These are phyloP conservation scores for Pollenia labialis DNA, from an alignment of 2,888 invertebrate genomes.

Conservation along the genomic window DNA sequence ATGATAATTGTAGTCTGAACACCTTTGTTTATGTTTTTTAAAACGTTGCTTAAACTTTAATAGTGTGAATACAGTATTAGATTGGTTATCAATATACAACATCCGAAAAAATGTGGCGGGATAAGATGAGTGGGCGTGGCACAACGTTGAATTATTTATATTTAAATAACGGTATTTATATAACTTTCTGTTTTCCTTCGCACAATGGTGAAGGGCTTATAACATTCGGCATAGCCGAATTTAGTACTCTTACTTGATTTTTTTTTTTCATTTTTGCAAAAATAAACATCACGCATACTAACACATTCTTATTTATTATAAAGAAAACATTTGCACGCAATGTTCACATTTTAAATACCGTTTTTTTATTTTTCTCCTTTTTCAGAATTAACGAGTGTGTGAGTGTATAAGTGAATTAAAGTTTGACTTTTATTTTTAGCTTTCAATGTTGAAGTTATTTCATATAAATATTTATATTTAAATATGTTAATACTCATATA, in stretches of 20 bases:
- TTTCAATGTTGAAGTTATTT: conserved; percentile 25
- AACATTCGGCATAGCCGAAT: no score
- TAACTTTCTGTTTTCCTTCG: no score
- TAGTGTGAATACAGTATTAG: no score
- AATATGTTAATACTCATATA: neutral
- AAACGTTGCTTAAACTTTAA: no score
- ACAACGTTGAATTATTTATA: no score
- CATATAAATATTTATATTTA: neutral
- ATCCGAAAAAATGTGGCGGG: no score
- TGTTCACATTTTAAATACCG: conserved; percentile 29
- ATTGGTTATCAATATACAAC: no score
- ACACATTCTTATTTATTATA: neutral
- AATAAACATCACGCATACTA: neutral
- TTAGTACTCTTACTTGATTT: neutral
- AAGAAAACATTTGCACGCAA: conserved; percentile 26
- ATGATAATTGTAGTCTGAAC: no score
- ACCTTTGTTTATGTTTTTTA: no score
- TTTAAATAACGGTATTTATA: no score
- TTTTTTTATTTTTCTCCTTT: neutral
- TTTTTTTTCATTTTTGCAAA: neutral
- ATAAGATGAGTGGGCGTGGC: no score
- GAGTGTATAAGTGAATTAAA: neutral
- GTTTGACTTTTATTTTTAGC: conserved; percentile 44
- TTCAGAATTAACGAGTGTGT: conserved; percentile 1
- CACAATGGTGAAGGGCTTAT: no score